Base-by-base conservation (phyloP, 1,140 invertebrate species). In the Drosophila obscura region DNA sequence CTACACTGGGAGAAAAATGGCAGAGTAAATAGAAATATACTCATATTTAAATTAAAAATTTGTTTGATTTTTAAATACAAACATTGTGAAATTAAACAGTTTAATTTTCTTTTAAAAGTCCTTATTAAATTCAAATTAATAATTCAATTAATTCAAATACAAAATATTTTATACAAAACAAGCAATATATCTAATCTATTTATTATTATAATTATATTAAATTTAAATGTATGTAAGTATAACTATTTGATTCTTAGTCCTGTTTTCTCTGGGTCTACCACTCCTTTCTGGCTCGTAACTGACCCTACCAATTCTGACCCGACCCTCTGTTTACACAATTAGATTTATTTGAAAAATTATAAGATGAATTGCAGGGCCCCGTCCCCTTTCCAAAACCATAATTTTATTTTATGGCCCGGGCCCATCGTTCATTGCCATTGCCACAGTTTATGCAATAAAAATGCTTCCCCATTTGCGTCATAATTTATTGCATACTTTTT, bases 311-410 rank as follows among this genome's bases (percentile, higher is more conserved):
- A 26, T 76, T 57, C 43, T 35, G 62, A 55, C 50, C 63, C 22
- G 58, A 68, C 58, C 56, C 75, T 68, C 78, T 67, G 58, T 61
- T 51, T 50, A 71, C 57, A 76, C 68, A 85, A 85, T 87, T 85
- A 87, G 66, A 85, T 85, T 87, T 82, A 87, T 85, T 87, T 85
- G 68, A 65, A 71, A 81, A 39, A 81, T 87, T 85, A 75, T 75
- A 85, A 75, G 69, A 82, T 71, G 63, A 75, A 78, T 73, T 85
- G 81, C 81, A 69, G 55, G 22, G 13, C 3, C 11, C 9, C 28
- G 5, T 22, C 1, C 35, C 39, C 53, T 2, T 24, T 24, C 22
- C 22, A 24, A 16, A 11, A 3, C 48, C 61, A 53, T 59, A 64
- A 58, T 60, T 53, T 74, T 48, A 56, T 61, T 73, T 82, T 77